Base-by-base conservation (phyloP, 2,888 invertebrate species). In the Rhagophthalmus giganteus region DNA sequence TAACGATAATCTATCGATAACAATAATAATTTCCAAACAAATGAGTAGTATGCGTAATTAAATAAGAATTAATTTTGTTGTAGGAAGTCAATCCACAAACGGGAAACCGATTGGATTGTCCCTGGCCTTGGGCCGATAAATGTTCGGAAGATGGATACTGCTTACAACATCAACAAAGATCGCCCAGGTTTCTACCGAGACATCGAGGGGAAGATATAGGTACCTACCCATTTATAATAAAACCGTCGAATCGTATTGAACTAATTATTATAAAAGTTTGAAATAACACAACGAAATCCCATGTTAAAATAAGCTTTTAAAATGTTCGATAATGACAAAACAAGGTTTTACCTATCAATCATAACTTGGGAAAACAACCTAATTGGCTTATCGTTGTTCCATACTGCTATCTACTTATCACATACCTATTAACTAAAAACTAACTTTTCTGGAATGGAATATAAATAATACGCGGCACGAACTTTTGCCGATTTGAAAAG, bases 51-150 rank as follows among this genome's bases (percentile, higher is more conserved):
- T 5, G 3, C 7, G 3, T 20, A 27, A 3, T 7, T 27, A 9
- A 10, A 27, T 27, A 27, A 4, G 8, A 7, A 9, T 33, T 25
- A 14, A n/a, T n/a, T n/a, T 34, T 40, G 27, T 62, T 63, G 4
- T 56, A 73, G 70, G 81, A 81, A 67, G 79, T 84, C 57, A 83
- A 84, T 65, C 83, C 84, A 1, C 78, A 82, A 54, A 82, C 83
- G 1, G 84, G 84, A 9, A 84, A 80, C 12, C 76, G 83, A 40
- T 73, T 85, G 54, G 84, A 84, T 63, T 74, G 82, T 47, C 82
- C 82, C 39, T 75, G 77, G 64, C 72, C 72, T 5, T 73, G 72
- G 72, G 75, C 79, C 38, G 75, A 77, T 39, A 76, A 78, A 55
- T 71, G 72, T 51, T 63, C 70, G 8, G 73, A 74, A 52, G 74